Evolutionary conservation across 2,113 vertebrate genomes (phyloP).

Genomic region (Bambusicola thoracicus): DNA sequence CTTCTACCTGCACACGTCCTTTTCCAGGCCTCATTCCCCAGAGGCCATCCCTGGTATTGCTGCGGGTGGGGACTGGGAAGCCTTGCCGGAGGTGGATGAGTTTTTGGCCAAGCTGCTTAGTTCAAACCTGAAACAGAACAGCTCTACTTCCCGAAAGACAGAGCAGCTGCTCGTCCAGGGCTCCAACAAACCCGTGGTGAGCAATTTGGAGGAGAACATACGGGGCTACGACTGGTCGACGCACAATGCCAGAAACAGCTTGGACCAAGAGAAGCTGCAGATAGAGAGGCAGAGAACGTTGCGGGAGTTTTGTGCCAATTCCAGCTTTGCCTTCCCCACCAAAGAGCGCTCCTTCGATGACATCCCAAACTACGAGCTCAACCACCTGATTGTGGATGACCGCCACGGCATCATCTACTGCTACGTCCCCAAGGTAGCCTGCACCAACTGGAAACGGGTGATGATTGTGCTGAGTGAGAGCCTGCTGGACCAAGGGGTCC

Average conservation of each 20-base stretch:
- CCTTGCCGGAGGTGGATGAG: conserved; percentile 84
- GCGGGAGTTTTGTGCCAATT: conserved; percentile 85
- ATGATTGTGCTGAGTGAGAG: conserved; percentile 97
- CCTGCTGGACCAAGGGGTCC: conserved; percentile 84
- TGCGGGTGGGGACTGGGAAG: conserved; percentile 48
- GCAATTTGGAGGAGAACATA: conserved; percentile 83
- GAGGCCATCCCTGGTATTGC: conserved; percentile 50
- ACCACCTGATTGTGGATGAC: conserved; percentile 97
- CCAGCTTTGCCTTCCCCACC: conserved; percentile 86
- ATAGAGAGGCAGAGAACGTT: conserved; percentile 81
- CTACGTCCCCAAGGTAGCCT: conserved; percentile 97
- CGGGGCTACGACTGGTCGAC: conserved; percentile 91
- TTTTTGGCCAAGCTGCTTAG: conserved; percentile 86
- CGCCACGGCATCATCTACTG: conserved; percentile 96
- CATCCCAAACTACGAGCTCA: conserved; percentile 95
- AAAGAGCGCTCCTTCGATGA: conserved; percentile 95
- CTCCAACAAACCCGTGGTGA: conserved; percentile 75
- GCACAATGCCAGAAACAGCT: conserved; percentile 72
- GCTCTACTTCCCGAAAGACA: background rate
- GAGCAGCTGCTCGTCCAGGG: conserved; percentile 68
- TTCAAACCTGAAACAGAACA: conserved; percentile 1
- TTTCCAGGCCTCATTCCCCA: conserved; percentile 82
- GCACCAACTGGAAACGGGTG: conserved; percentile 97
- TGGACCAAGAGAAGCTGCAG: conserved; percentile 84
- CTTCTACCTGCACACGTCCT: conserved; percentile 86